Evolutionary conservation across 2,888 invertebrate genomes (phyloP).

Genomic region (Panzeria rudis): DNA sequence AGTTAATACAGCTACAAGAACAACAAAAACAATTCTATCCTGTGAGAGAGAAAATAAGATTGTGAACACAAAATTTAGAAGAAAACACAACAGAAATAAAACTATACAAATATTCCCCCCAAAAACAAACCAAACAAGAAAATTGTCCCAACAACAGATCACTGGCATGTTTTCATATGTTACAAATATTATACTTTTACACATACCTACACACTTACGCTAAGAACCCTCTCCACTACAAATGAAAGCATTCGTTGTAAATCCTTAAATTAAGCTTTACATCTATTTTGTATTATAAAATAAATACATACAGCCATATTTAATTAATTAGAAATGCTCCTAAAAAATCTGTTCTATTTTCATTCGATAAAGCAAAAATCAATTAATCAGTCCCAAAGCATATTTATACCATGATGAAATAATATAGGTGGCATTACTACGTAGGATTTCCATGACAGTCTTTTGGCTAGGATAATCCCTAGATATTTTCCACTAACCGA

Average conservation of each 20-base stretch:
- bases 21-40: slow-evolving; percentile 72
- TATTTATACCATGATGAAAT: too few relatives aligned
- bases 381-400: too few relatives aligned
- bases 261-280: neutral
- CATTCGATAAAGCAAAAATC: neutral
- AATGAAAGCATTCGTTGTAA: neutral
- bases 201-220: neutral
- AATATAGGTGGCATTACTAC: too few relatives aligned
- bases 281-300: neutral
- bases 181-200: neutral
- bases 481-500: too few relatives aligned
- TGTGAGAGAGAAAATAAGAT: slow-evolving; percentile 83
- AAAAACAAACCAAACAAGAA: slow-evolving; percentile 10
- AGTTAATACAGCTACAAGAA: slow-evolving; percentile 49
- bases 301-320: neutral
- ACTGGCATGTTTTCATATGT: neutral
- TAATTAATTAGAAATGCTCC: neutral
- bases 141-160: neutral
- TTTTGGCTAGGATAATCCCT: too few relatives aligned
- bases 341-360: neutral
- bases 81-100: slow-evolving; percentile 57
- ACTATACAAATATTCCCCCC: slow-evolving; percentile 25
- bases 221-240: neutral
- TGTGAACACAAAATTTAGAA: slow-evolving; percentile 77
- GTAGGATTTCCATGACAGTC: too few relatives aligned